Percentiles rank a stretch among this genome's conserved stretches.
phyloP scores from a whole-genome alignment of 2,888 invertebrate species.

The Synanthedon vespiformis region DNA sequence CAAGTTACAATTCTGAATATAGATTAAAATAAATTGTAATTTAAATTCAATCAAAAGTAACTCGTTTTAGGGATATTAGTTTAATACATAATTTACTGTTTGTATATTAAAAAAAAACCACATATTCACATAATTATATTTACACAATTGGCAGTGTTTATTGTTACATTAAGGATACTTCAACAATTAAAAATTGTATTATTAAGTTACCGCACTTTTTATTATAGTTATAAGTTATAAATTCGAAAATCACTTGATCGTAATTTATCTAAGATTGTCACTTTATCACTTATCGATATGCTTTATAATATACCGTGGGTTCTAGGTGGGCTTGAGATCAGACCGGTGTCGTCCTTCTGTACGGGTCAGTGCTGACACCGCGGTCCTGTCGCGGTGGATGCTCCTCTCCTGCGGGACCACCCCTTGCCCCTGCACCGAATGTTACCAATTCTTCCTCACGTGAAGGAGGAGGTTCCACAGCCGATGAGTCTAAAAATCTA shows the following conservation, averaged over 20 bases:
- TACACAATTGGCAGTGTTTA: slow-evolving; percentile 68
- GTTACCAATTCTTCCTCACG: slow-evolving; percentile 78
- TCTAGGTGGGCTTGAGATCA: slow-evolving; percentile 34
- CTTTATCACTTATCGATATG: slow-evolving; percentile 65
- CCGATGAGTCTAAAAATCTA: slow-evolving; percentile 76
- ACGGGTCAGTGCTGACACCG: slow-evolving; percentile 64
- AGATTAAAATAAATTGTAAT: no score
- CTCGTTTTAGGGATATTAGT: no score
- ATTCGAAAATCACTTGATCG: slow-evolving; percentile 43
- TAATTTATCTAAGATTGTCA: slow-evolving; percentile 37
- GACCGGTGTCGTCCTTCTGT: slow-evolving; percentile 73
- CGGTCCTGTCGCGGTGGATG: slow-evolving; percentile 50
- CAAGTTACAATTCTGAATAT: no score
- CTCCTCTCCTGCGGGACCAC: slow-evolving; percentile 39
- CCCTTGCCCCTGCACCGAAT: slow-evolving; percentile 73
- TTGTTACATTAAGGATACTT: slow-evolving; percentile 38
- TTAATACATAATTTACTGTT: no score
- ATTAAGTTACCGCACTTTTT: slow-evolving; percentile 28
- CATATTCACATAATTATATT: background rate
- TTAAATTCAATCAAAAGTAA: no score
- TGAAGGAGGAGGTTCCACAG: slow-evolving; percentile 73
- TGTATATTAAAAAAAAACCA: slow-evolving; percentile 9
- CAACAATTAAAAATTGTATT: slow-evolving; percentile 55
- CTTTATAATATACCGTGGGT: slow-evolving; percentile 32
- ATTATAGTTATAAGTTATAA: slow-evolving; percentile 26